Base-by-base conservation (phyloP, 1,140 invertebrate species). In the Andrena cerasifolii region DNA sequence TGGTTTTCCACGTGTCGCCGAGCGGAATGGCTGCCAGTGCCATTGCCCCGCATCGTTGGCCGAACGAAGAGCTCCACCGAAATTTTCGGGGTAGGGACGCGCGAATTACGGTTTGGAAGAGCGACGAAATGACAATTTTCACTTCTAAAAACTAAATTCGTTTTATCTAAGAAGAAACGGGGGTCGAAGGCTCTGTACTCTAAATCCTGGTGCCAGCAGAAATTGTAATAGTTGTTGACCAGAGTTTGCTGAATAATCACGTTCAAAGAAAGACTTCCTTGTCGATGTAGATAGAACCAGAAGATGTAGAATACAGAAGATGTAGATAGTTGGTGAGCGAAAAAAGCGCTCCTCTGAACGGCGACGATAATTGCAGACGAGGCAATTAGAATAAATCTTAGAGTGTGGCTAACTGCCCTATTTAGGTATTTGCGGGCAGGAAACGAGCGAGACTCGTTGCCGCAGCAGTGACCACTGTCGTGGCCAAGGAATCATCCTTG, bases 311-410 rank as follows among this genome's bases (percentile, higher is more conserved):
- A n/a, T n/a, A n/a, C n/a, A n/a, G n/a, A n/a, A n/a, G n/a, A n/a
- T n/a, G n/a, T n/a, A n/a, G n/a, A n/a, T n/a, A n/a, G n/a, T n/a
- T n/a, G n/a, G n/a, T n/a, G n/a, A n/a, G n/a, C n/a, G n/a, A n/a
- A 87, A 85, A 87, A 83, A 81, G 82, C 24, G 67, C 66, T 83
- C 78, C 78, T 83, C 87, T 87, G 87, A 88, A 85, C 84, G 77
- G 80, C 82, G 86, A 87, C 89, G 85, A 89, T 89, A 89, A 89
- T 89, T 89, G 87, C 82, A 82, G 61, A 43, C 59, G 70, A 33
- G 73, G 79, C 88, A 89, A 89, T 90, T 89, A 88, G 83, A 87
- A 89, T 89, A 90, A 89, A 88, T 89, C 84, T 76, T 67, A n/a
- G 79, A 78, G 78, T n/a, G 79, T 73, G 58, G 82, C 85, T 90